Evolutionary conservation across 2,797 vertebrate genomes (phyloP).

Genomic region (Enteromius mattozi): DNA sequence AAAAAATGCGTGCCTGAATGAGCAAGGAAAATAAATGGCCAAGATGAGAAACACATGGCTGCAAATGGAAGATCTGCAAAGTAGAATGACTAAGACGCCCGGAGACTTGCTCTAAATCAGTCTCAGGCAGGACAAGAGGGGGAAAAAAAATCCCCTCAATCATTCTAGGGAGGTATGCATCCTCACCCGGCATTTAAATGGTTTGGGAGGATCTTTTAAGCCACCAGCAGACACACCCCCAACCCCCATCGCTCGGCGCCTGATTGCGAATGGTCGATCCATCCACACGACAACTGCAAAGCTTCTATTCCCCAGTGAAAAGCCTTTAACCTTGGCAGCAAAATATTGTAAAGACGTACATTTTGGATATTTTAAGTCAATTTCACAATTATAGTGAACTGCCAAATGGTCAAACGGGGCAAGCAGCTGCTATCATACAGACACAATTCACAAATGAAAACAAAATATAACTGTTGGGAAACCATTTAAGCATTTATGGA

Average conservation of each 20-base stretch:
- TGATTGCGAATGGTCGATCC: conserved; percentile 39
- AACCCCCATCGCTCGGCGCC: conserved; percentile 53
- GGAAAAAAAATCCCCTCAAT: conserved; percentile 17
- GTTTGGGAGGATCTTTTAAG: conserved; percentile 42
- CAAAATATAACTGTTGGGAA: conserved; percentile 31
- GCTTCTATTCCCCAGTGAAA: conserved; percentile 27
- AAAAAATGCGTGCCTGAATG: conserved; percentile 67
- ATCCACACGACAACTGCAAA: conserved; percentile 54
- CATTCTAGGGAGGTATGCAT: conserved; percentile 31
- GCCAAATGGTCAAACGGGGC: neutral
- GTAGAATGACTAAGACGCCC: conserved; percentile 38
- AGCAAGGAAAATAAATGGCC: conserved; percentile 69
- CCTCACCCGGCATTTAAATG: conserved; percentile 43
- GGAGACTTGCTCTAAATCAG: conserved; percentile 35
- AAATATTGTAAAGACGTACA: conserved; percentile 9
- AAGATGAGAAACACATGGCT: conserved; percentile 81
- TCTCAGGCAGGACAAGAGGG: conserved; percentile 5
- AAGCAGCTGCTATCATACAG: conserved; percentile 4
- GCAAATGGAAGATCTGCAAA: conserved; percentile 38
- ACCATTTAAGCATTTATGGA: conserved; percentile 46
- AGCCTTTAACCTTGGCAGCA: conserved; percentile 5
- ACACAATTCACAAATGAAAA: conserved; percentile 16
- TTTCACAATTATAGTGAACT: conserved; percentile 34
- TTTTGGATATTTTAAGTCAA: conserved; percentile 16
- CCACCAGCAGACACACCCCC: conserved; percentile 51